Percentiles rank a stretch among this genome's conserved stretches.
Evolutionary conservation across 1,140 invertebrate genomes (phyloP).

Genomic region (Drosophila baimaii): DNA sequence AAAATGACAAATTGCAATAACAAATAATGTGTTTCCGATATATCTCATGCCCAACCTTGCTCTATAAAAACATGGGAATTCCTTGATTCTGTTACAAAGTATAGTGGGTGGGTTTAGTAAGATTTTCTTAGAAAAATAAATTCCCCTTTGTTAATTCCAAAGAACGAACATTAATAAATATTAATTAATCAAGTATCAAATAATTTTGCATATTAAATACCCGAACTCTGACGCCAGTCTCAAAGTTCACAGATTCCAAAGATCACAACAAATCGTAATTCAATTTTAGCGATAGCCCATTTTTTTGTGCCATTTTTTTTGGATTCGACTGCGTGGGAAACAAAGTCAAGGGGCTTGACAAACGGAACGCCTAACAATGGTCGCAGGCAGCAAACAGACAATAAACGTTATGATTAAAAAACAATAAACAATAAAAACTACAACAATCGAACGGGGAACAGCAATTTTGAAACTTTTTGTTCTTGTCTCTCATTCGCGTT

Average conservation of each 20-base stretch:
- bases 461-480: conserved; percentile 21
- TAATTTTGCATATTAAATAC: conserved; percentile 11
- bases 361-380: conserved; percentile 43
- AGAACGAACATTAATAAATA: not conserved
- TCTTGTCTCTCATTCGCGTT: conserved; percentile 9
- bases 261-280: conserved; percentile 43
- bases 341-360: conserved; percentile 46
- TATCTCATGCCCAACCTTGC: no score
- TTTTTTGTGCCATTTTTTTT: conserved; percentile 34
- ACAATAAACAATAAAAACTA: conserved; percentile 73
- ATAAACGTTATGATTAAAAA: conserved; percentile 79
- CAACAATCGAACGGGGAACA: conserved; percentile 21
- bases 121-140: not conserved
- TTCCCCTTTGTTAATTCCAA: not conserved
- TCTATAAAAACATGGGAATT: no score
- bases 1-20: no score
- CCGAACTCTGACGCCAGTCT: conserved; percentile 29
- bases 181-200: conserved; percentile 18
- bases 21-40: no score
- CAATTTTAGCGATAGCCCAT: not conserved
- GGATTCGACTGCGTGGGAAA: conserved; percentile 63
- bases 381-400: conserved; percentile 55
- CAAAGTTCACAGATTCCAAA: conserved; percentile 47
- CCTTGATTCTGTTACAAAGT: not conserved
- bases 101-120: not conserved